Base-by-base conservation (phyloP, 1,140 invertebrate genomes). In the Leptopilina boulardi region DNA sequence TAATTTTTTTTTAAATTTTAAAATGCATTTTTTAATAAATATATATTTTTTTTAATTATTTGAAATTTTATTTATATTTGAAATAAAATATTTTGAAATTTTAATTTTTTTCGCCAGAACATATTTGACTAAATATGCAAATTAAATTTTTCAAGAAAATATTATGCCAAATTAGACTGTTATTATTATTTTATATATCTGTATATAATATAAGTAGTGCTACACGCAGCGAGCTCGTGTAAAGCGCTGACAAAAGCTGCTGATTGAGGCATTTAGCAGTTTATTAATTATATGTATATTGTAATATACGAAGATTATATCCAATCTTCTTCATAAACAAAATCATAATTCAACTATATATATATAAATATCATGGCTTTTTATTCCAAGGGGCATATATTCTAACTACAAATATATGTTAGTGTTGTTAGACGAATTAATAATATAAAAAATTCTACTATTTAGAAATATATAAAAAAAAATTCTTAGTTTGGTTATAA, bases 371-470 rank as follows among this genome's bases (percentile, higher is more conserved):
- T 70, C 30, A 75, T 70, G 74, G 71, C 74, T 13, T 30, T 76
- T 41, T 13, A 77, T 84, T 76, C 75, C 80, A 81, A 77, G 79
- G 83, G 82, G 79, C 71, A 81, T 78, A n/a, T n/a, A 79, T 85
- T 85, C 79, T 83, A 86, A 85, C 78, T 87, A 84, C 80, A 70
- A 30, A 72, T 82, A 38, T 38, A 38, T 38, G 82, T 88, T 91
- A 89, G 88, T 87, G 77, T 89, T 89, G 87, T 89, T 91, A 89
- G 88, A 90, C 89, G 89, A 90, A 90, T 82, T 70, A 66, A 84
- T 84, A 77, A 73, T n/a, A n/a, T n/a, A 77, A 70, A 30, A 38
- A 38, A 38, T 8, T 72, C 26, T 47, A 75, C 34, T 47, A 72
- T 10, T n/a, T 74, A 34, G 19, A 19, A 73, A 21, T 19, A 59